Evolutionary conservation across 2,113 vertebrate species (phyloP).

Genomic region (Bubalus kerabau): DNA sequence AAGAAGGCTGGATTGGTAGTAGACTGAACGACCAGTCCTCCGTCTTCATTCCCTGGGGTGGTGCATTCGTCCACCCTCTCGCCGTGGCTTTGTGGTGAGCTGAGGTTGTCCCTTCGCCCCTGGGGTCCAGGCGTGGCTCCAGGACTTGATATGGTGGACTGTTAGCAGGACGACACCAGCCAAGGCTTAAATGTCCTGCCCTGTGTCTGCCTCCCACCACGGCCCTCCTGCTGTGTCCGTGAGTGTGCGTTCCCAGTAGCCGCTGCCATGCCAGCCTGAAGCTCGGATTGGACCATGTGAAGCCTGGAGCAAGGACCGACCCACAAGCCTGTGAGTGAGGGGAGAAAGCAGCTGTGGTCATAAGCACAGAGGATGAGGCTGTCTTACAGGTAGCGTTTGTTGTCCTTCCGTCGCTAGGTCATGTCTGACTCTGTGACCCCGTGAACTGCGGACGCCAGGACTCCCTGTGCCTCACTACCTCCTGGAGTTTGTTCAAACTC

Average conservation of each 20-base stretch:
- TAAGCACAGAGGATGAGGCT: neutral
- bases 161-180: neutral
- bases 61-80: no score
- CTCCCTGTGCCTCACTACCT: neutral
- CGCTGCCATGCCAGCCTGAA: no score
- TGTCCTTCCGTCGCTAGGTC: neutral
- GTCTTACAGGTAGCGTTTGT: fast-evolving
- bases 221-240: neutral
- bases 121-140: neutral
- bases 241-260: neutral
- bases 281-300: neutral
- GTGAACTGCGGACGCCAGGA: neutral
- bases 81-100: neutral
- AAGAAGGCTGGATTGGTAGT: neutral
- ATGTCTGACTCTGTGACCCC: neutral
- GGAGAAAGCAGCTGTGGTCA: neutral
- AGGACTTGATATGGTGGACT: neutral
- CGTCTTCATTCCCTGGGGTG: neutral
- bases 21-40: neutral
- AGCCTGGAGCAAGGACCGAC: neutral
- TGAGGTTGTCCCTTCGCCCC: neutral
- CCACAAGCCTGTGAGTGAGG: neutral
- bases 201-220: neutral
- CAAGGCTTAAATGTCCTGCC: fast-evolving
- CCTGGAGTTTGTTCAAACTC: neutral